These are phyloP conservation scores for Coracopsis vasa DNA, from an alignment of 2,113 vertebrate species.

Conservation along the genomic window DNA sequence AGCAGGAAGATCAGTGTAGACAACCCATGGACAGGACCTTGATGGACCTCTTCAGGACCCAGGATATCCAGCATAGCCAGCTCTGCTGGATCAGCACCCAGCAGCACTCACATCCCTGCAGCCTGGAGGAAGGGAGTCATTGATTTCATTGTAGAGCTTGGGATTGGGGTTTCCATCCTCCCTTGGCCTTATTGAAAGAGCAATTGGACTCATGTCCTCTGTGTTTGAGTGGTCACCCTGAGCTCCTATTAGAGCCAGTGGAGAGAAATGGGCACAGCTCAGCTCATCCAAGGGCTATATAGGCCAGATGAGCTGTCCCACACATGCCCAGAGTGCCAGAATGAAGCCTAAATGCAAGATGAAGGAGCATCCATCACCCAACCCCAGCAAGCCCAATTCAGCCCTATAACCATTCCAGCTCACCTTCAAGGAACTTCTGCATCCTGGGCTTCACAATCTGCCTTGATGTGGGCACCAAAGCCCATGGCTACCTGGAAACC, in stretches of 20 bases:
- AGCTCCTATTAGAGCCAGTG: fast-evolving
- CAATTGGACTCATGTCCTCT: neutral
- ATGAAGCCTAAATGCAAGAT: fast-evolving
- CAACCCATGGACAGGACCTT: neutral
- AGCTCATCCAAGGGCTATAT: neutral
- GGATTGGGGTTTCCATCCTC: neutral
- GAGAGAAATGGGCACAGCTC: neutral
- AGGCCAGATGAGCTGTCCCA: neutral
- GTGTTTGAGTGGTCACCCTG: neutral
- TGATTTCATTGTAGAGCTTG: neutral
- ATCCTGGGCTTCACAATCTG: neutral
- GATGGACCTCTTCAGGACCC: neutral
- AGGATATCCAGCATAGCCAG: neutral
- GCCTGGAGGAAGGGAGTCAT: neutral
- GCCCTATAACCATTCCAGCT: neutral
- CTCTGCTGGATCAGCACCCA: neutral
- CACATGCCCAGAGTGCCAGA: neutral
- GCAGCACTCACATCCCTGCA: neutral
- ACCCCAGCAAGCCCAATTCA: neutral
- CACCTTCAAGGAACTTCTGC: neutral
- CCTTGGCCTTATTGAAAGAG: neutral
- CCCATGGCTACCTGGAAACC: neutral
- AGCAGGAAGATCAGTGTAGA: neutral
- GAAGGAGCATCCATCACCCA: fast-evolving
- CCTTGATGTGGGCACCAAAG: neutral